These are phyloP conservation scores for Hydropsyche betteni DNA, from an alignment of 2,888 invertebrate genomes.

Conservation along the genomic window DNA sequence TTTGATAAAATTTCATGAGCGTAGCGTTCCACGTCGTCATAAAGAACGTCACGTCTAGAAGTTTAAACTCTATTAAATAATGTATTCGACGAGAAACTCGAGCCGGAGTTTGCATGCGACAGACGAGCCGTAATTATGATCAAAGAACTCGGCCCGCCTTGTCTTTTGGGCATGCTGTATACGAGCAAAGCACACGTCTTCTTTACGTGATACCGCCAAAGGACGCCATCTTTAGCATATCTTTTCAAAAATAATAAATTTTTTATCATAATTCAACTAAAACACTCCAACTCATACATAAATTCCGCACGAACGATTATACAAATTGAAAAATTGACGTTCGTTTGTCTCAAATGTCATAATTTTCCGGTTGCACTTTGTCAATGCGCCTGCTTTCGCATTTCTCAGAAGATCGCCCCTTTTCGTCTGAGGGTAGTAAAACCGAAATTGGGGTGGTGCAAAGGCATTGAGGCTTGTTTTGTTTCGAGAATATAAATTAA, in stretches of 20 bases:
- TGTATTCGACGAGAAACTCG: constrained; percentile 37
- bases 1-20: too few species aligned
- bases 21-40: too few species aligned
- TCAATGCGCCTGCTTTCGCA: not conserved
- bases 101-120: constrained; percentile 40
- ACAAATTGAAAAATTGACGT: too few species aligned
- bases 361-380: not conserved
- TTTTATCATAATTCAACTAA: too few species aligned
- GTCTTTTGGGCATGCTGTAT: constrained; percentile 37
- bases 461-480: constrained; percentile 40
- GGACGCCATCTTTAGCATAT: too few species aligned
- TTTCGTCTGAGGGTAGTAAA: constrained; percentile 42
- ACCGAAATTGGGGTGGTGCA: constrained; percentile 23
- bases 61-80: constrained; percentile 41
- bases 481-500: constrained; percentile 48
- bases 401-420: constrained; percentile 29
- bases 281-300: too few species aligned
- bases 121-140: constrained; percentile 43
- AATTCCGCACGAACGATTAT: not conserved
- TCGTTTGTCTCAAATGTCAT: not conserved
- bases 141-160: constrained; percentile 39
- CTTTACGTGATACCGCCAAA: constrained; percentile 25
- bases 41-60: constrained; percentile 29
- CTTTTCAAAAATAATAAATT: too few species aligned
- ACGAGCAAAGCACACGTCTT: constrained; percentile 28